These are phyloP conservation scores for Caenorhabditis doughertyi DNA, from an alignment of 2,888 invertebrate genomes.

Conservation along the genomic window DNA sequence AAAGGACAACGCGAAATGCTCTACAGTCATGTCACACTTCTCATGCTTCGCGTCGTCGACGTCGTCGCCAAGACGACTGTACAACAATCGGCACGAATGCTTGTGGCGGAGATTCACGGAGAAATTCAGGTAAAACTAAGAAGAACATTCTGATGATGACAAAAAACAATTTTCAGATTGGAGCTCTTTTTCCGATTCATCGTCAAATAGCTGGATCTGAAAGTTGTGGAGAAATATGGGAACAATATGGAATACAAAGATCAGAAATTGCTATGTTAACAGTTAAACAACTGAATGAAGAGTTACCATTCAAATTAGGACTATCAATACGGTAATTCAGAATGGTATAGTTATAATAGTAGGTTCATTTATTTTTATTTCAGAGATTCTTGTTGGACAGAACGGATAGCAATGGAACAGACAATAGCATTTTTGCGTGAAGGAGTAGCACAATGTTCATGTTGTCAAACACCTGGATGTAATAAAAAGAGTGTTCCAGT, in stretches of 20 bases:
- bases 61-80: constrained; percentile 82
- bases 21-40: constrained; percentile 80
- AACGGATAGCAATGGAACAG: constrained; percentile 89
- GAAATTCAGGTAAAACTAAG: constrained; percentile 78
- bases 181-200: constrained; percentile 82
- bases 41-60: constrained; percentile 81
- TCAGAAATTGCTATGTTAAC: constrained; percentile 83
- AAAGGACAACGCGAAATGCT: constrained; percentile 61
- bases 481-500: constrained; percentile 82
- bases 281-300: constrained; percentile 85
- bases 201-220: constrained; percentile 82
- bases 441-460: constrained; percentile 81
- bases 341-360: not conserved
- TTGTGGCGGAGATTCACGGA: constrained; percentile 81
- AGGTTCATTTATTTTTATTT: not conserved
- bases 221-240: constrained; percentile 87
- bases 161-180: constrained; percentile 73
- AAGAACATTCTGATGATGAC: not conserved
- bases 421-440: constrained; percentile 82
- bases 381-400: constrained; percentile 90
- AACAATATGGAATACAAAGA: constrained; percentile 89
- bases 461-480: constrained; percentile 82
- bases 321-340: constrained; percentile 76
- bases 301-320: constrained; percentile 86
- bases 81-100: constrained; percentile 81